Conservation (phyloP, 2,888 invertebrate genomes). For the Macaria notata region DNA sequence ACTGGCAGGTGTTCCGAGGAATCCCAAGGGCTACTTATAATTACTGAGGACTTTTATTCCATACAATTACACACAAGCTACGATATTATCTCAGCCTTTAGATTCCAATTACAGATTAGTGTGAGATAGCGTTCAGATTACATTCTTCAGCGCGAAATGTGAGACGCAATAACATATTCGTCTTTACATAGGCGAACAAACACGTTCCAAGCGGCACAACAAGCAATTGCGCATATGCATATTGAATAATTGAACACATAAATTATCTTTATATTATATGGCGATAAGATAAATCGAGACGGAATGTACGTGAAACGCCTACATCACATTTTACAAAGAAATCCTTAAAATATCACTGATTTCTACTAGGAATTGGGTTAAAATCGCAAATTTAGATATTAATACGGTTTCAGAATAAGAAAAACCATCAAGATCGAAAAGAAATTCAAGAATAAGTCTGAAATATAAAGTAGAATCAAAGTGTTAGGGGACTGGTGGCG, state of each 20-base stretch:
- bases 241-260: constrained; percentile 49
- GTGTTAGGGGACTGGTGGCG: constrained; percentile 40
- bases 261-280: constrained; percentile 39
- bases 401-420: background rate
- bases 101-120: background rate
- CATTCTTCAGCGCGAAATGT: background rate
- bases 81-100: background rate
- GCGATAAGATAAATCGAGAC: constrained; percentile 50
- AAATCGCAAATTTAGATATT: background rate
- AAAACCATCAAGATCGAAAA: no score
- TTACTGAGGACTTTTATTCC: background rate
- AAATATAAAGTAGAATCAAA: no score
- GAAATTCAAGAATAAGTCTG: no score
- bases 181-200: constrained; percentile 8
- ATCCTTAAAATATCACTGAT: background rate
- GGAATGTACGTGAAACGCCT: constrained; percentile 36
- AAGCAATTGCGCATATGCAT: constrained; percentile 48
- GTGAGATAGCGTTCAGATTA: constrained; percentile 1
- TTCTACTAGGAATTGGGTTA: background rate
- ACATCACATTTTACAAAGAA: constrained; percentile 29
- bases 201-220: constrained; percentile 11
- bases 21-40: constrained; percentile 4
- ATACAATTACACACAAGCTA: background rate
- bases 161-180: constrained; percentile 5
- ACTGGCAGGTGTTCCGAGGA: constrained; percentile 18